Base-by-base conservation (phyloP, 2,888 invertebrate species). In the Lasius platythorax region DNA sequence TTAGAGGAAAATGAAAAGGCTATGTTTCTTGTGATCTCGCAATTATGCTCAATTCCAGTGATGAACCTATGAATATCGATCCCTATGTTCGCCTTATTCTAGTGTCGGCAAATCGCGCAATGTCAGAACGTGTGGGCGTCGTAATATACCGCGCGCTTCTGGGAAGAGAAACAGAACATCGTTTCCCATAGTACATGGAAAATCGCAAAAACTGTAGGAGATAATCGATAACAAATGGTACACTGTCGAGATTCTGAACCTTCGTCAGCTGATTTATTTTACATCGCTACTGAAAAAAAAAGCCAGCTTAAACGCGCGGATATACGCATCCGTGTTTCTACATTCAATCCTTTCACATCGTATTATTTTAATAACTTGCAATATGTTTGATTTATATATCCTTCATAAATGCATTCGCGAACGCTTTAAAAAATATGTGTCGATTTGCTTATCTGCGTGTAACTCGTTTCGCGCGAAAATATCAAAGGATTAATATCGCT, bases 301-400 rank as follows among this genome's bases (percentile, higher is more conserved):
- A 30, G 23, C 15, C 18, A 9, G 18, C 40, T 56, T 23, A 78
- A 76, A 9, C 28, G 8, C 28, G 1, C 4, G 18, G 28, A n/a
- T 12, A 66, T 15, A 6, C 8, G 8, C 8, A 23, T 53, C 18
- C 23, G 28, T 3, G 18, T 37, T 74, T 30, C 6, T 8, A 8
- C 2, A 28, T 53, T 53, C 11, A 18, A 76, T 76, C 15, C 23
- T 12, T 53, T n/a, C 18, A 3, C 11, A 11, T 58, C 15, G 15
- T 56, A 56, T 78, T 40, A 76, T 76, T 75, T 75, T 18, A 18
- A 66, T 43, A 76, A 76, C 4, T 50, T 28, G 40, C 28, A 50
- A 66, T n/a, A 8, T 3, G 23, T 50, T 23, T 23, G 4, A 37
- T 40, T 28, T 15, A 12, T 8, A n/a, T 61, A 5, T 61, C 11